These are phyloP conservation scores for Agrypnia vestita DNA, from an alignment of 1,140 invertebrate species.

Conservation along the genomic window DNA sequence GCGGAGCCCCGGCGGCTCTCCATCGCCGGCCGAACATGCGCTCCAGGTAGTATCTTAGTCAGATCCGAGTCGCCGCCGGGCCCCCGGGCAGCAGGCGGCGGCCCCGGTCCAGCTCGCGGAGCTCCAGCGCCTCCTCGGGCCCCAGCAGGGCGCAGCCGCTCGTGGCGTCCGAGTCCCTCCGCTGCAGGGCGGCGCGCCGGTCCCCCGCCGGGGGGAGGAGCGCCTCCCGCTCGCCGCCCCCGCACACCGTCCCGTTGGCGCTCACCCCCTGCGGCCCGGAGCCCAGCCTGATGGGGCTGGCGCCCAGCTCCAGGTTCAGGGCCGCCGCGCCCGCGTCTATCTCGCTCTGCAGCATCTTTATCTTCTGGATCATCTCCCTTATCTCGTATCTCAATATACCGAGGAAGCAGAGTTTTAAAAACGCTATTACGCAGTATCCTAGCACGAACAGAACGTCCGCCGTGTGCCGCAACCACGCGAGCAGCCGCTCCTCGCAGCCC, in stretches of 20 bases:
- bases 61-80: slow-evolving; percentile 75
- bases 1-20: slow-evolving; percentile 71
- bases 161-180: slow-evolving; percentile 79
- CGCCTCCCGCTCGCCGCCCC: slow-evolving; percentile 67
- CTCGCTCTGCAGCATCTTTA: slow-evolving; percentile 77
- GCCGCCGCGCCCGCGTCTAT: slow-evolving; percentile 66
- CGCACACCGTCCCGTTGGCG: slow-evolving; percentile 69
- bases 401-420: slow-evolving; percentile 91
- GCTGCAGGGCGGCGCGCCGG: slow-evolving; percentile 72
- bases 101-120: slow-evolving; percentile 79
- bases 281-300: slow-evolving; percentile 71
- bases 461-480: slow-evolving; percentile 83
- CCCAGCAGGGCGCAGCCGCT: slow-evolving; percentile 77
- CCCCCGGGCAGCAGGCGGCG: slow-evolving; percentile 72
- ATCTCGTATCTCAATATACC: slow-evolving; percentile 90
- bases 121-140: slow-evolving; percentile 70
- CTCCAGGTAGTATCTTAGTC: slow-evolving; percentile 78
- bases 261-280: slow-evolving; percentile 68
- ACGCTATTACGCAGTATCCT: slow-evolving; percentile 92
- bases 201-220: slow-evolving; percentile 70
- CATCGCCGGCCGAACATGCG: slow-evolving; percentile 75
- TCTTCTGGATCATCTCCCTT: slow-evolving; percentile 93
- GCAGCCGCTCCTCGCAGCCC: slow-evolving; percentile 82
- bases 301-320: slow-evolving; percentile 65
- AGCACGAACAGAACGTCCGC: slow-evolving; percentile 88